A percentile compares a stretch with the other conserved stretches of the same genome.
Evolutionary conservation across 2,888 invertebrate genomes (phyloP).

Genomic region (Azorinus chamasolen): DNA sequence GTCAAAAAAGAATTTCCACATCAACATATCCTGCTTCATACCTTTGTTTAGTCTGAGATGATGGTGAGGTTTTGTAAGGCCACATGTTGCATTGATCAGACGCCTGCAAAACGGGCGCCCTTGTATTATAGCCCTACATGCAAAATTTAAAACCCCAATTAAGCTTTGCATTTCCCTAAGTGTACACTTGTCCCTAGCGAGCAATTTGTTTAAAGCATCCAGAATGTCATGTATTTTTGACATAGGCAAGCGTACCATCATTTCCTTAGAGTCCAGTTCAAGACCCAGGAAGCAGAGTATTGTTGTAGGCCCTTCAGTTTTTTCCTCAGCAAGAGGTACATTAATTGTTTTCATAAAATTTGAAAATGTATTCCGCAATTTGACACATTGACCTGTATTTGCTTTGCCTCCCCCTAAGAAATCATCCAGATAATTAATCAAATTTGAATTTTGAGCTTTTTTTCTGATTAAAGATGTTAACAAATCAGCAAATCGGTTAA

Average conservation of each 20-base stretch:
- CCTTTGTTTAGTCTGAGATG: slow-evolving; percentile 1
- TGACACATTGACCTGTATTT: neutral
- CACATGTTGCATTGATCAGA: slow-evolving; percentile 8
- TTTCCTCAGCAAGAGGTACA: slow-evolving; percentile 15
- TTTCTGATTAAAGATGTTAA: neutral
- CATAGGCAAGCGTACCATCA: neutral
- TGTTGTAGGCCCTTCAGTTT: slow-evolving; percentile 7
- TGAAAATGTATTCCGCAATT: neutral
- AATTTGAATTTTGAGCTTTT: no score
- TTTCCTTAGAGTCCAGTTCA: slow-evolving; percentile 5
- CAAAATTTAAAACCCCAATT: slow-evolving; percentile 5
- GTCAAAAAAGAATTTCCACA: slow-evolving; percentile 31
- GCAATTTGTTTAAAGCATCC: neutral
- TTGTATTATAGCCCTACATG: slow-evolving; percentile 1
- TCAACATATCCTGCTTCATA: slow-evolving; percentile 15
- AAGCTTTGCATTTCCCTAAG: slow-evolving; percentile 3
- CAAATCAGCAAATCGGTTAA: slow-evolving; percentile 9
- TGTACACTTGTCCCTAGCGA: neutral
- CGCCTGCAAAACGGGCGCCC: slow-evolving; percentile 13
- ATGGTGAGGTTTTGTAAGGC: slow-evolving; percentile 7
- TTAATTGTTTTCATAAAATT: neutral
- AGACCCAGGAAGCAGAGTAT: slow-evolving; percentile 10
- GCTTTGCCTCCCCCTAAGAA: slow-evolving; percentile 2
- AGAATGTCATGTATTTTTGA: neutral
- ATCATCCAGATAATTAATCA: slow-evolving; percentile 18